Evolutionary conservation across 1,140 invertebrate species (phyloP).

Genomic region (Drosophila malerkotliana): DNA sequence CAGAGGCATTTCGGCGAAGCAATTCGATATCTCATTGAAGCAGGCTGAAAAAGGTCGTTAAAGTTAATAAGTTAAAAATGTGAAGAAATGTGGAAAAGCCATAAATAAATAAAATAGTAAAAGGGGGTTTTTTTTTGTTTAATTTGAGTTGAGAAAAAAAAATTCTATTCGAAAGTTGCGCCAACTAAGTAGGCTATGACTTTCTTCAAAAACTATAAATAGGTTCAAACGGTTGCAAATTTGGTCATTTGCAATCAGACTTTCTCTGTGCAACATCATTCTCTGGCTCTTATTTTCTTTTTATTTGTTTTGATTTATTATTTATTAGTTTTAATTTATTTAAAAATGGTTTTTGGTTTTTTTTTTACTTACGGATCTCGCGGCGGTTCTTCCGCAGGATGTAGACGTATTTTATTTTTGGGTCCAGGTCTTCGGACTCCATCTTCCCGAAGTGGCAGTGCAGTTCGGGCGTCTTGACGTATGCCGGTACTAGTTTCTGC

Average conservation of each 20-base stretch:
- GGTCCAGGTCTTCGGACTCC: slow-evolving; percentile 83
- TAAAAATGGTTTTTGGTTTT: neutral
- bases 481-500: slow-evolving; percentile 81
- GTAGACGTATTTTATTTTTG: slow-evolving; percentile 87
- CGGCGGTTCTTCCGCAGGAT: slow-evolving; percentile 87
- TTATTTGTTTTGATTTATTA: neutral
- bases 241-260: too few relatives aligned
- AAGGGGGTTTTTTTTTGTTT: too few relatives aligned
- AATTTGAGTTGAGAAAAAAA: too few relatives aligned
- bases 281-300: neutral
- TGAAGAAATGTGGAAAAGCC: neutral
- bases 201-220: too few relatives aligned
- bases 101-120: neutral
- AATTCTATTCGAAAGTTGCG: too few relatives aligned
- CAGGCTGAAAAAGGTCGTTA: slow-evolving; percentile 47
- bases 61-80: slow-evolving; percentile 12
- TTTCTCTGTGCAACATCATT: too few relatives aligned
- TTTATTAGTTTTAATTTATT: neutral
- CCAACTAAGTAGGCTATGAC: too few relatives aligned
- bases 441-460: slow-evolving; percentile 88
- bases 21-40: slow-evolving; percentile 85
- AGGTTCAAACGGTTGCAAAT: too few relatives aligned
- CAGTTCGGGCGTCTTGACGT: slow-evolving; percentile 87
- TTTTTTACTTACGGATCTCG: slow-evolving; percentile 83
- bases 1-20: slow-evolving; percentile 86